Percentiles rank a stretch among this genome's conserved stretches.
These are phyloP conservation scores for Meriones unguiculatus DNA, from an alignment of 2,113 vertebrate species.

Conservation along the genomic window DNA sequence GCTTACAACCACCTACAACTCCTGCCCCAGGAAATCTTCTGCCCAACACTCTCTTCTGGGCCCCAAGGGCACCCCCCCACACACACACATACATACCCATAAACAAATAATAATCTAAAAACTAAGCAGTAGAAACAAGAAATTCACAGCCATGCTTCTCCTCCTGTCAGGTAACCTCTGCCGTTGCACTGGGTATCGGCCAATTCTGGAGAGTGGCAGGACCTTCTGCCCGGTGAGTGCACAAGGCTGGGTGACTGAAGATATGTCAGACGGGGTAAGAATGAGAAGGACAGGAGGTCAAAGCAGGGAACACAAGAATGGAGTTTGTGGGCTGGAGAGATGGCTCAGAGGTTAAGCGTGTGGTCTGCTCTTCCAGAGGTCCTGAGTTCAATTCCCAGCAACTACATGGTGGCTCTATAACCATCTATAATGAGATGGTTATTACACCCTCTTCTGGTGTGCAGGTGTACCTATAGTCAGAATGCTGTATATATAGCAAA, in stretches of 20 bases:
- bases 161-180: slow-evolving; percentile 91
- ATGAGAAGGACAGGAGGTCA: neutral
- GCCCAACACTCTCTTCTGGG: neutral
- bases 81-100: neutral
- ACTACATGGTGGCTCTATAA: too few relatives aligned
- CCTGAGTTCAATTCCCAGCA: too few relatives aligned
- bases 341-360: too few relatives aligned
- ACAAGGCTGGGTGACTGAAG: too few relatives aligned
- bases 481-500: too few relatives aligned
- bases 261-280: neutral
- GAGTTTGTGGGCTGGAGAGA: neutral
- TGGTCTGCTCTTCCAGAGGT: too few relatives aligned
- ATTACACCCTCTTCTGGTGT: too few relatives aligned
- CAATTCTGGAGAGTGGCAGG: slow-evolving; percentile 90
- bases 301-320: neutral
- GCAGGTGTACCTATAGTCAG: too few relatives aligned
- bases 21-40: neutral
- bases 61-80: too few relatives aligned
- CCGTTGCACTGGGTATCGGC: slow-evolving; percentile 93
- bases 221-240: slow-evolving; percentile 90
- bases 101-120: neutral
- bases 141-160: neutral
- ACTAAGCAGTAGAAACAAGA: neutral
- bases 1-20: neutral
- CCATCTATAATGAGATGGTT: too few relatives aligned